Percentiles rank a stretch among this genome's conserved stretches.
phyloP scores from a whole-genome alignment of 2,113 vertebrate genomes.

The Pogonocichla stellata region DNA sequence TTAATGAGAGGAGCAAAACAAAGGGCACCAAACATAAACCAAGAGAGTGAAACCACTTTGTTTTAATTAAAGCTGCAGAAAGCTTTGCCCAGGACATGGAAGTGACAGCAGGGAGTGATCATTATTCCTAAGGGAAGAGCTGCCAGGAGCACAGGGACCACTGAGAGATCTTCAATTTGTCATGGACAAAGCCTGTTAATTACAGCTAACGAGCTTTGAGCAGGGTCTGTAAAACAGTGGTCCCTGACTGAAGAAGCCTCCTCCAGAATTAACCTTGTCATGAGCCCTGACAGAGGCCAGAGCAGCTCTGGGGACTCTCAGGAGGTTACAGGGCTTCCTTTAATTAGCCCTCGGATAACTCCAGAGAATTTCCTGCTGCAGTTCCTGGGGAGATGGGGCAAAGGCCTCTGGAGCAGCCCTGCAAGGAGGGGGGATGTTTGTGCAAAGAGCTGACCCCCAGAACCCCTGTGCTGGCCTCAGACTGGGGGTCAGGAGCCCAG shows the following conservation, averaged over 20 bases:
- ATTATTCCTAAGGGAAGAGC: not conserved
- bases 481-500: not conserved
- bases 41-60: not conserved
- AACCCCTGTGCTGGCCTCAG: not conserved
- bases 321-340: constrained; percentile 9
- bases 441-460: not conserved
- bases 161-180: not conserved
- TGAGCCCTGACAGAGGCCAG: constrained; percentile 54
- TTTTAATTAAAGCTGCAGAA: not conserved
- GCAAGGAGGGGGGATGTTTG: not conserved
- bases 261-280: constrained; percentile 27
- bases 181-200: not conserved
- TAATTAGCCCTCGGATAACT: constrained; percentile 44
- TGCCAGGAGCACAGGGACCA: not conserved
- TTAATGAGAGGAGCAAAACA: not conserved
- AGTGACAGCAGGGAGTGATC: not conserved
- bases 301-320: not conserved
- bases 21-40: not conserved
- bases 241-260: not conserved
- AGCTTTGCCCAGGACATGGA: not conserved
- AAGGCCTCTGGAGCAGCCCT: not conserved
- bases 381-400: not conserved
- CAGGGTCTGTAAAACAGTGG: not conserved
- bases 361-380: constrained; percentile 29
- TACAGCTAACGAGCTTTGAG: constrained; percentile 2